Evolutionary conservation across 2,797 vertebrate species (phyloP).

Genomic region (Antrozous pallidus): DNA sequence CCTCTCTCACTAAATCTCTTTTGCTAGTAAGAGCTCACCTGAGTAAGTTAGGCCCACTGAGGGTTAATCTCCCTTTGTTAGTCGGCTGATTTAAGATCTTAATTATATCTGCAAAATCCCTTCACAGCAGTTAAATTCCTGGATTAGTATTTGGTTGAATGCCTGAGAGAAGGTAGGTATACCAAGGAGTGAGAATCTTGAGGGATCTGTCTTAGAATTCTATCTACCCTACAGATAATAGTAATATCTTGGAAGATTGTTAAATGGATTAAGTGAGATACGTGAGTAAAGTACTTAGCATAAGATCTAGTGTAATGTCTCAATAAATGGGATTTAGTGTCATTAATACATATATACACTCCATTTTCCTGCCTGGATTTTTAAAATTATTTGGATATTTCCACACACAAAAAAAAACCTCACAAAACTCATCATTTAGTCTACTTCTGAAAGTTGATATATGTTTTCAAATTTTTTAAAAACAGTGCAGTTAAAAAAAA

Average conservation of each 20-base stretch:
- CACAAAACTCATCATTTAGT: neutral
- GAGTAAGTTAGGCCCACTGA: neutral
- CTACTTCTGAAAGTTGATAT: conserved; percentile 1
- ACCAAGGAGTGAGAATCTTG: neutral
- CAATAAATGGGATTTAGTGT: neutral
- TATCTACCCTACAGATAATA: neutral
- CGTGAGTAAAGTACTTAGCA: neutral
- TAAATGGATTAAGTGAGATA: neutral
- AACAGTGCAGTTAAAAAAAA: neutral
- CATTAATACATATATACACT: neutral
- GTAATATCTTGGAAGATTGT: neutral
- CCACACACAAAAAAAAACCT: neutral
- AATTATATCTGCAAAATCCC: neutral
- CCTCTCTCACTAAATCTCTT: neutral
- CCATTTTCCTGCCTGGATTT: neutral
- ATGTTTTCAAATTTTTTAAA: conserved; percentile 36
- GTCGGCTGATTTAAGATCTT: neutral
- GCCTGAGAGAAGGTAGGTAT: neutral
- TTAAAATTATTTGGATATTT: neutral
- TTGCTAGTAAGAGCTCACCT: neutral
- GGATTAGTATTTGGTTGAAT: neutral
- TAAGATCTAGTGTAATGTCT: neutral
- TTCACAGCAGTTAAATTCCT: neutral
- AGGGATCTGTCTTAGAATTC: neutral
- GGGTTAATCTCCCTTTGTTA: neutral